Base-by-base conservation (phyloP, 2,888 invertebrate genomes). In the Torymus auratus region DNA sequence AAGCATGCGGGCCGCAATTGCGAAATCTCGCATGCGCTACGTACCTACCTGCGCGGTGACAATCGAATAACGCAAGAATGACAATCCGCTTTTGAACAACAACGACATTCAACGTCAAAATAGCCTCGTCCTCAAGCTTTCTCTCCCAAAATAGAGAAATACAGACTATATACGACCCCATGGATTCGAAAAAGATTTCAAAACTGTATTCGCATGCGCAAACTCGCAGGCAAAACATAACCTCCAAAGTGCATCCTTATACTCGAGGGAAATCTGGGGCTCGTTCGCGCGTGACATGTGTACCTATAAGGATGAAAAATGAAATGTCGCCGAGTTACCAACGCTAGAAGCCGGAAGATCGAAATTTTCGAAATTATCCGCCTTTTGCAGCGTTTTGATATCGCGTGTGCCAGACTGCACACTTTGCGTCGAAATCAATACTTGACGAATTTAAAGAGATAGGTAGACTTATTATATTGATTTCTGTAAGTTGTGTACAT, bases 71-170 rank as follows among this genome's bases (percentile, higher is more conserved):
- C 41, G 41, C 41, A 41, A 41, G 41, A 4, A 41, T 41, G 41
- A 41, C 41, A 41, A 41, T 41, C 41, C 41, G 17, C 28, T 71
- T 71, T 60, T 71, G 15, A 12, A 41, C 17, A 58, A 61, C 17
- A 58, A 61, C 60, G 20, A 20, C 41, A 10, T 64, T 14, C 17
- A 14, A 17, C 15, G 50, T 60, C 52, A 50, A 52, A 20, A 20
- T 11, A 13, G 20, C 53, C 11, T 23, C 15, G 14, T 10, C 20
- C 11, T 1, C 41, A 4, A 67, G 20, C 75, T 75, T 75, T 67
- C 75, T 60, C 60, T 67, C 67, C 75, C 13, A 68, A 78, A 65
- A 41, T 41, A 41, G 41, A 41, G n/a, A 50, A 41, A 50, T 5
- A 23, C 23, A 55, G 53, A 61, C 52, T 50, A n/a, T n/a, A n/a